phyloP scores from a whole-genome alignment of 2,888 invertebrate genomes.

The Dorcus parallelipipedus region DNA sequence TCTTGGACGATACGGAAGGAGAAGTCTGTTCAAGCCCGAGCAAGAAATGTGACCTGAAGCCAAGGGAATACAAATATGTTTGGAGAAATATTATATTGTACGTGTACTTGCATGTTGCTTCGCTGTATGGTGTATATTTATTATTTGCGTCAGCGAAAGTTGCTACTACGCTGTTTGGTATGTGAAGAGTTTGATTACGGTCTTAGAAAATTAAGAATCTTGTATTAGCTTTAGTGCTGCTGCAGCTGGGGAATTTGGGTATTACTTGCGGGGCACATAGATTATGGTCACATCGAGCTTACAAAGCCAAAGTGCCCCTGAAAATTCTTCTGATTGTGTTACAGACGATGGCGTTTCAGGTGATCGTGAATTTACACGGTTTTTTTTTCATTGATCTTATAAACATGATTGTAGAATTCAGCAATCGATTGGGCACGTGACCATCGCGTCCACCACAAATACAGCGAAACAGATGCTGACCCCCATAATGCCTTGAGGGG shows the following conservation, averaged over 20 bases:
- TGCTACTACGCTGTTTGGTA: conserved; percentile 69
- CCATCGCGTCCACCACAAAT: conserved; percentile 88
- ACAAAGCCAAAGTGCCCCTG: conserved; percentile 85
- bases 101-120: conserved; percentile 64
- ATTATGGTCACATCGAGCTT: conserved; percentile 91
- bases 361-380: neutral
- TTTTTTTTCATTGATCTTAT: no score
- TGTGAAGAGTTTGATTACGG: conserved; percentile 39
- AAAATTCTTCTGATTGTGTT: conserved; percentile 73
- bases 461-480: conserved; percentile 90
- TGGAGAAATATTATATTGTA: conserved; percentile 79
- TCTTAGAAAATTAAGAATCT: conserved; percentile 12
- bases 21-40: conserved; percentile 58
- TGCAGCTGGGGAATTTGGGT: conserved; percentile 61
- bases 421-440: conserved; percentile 75
- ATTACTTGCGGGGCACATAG: conserved; percentile 94
- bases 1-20: neutral
- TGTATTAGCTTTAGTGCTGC: conserved; percentile 66
- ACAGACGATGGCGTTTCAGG: conserved; percentile 81
- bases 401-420: conserved; percentile 1
- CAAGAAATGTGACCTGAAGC: conserved; percentile 44
- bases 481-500: conserved; percentile 90
- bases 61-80: conserved; percentile 47
- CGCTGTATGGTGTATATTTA: conserved; percentile 63
- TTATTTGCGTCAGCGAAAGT: conserved; percentile 71